phyloP scores from a whole-genome alignment of 2,113 vertebrate genomes.

The Noctilio leporinus region DNA sequence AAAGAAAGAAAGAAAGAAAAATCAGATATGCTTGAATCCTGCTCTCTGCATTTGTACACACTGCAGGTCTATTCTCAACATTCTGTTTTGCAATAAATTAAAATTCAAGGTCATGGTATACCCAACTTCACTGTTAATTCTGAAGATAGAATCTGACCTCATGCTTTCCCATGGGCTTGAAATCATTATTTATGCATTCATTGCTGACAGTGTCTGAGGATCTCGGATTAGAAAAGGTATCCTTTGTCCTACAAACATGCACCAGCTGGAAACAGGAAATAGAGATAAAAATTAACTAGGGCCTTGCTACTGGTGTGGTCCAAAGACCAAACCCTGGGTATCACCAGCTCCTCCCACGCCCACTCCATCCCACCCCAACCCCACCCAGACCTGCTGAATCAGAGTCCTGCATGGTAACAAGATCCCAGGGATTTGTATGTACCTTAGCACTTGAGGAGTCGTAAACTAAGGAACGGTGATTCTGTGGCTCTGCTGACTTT shows the following conservation, averaged over 20 bases:
- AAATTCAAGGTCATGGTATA: not conserved
- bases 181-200: not conserved
- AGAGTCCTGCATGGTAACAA: not conserved
- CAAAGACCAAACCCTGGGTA: not conserved
- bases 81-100: not conserved
- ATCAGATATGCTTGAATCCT: not conserved
- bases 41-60: not conserved
- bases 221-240: slow-evolving; percentile 13
- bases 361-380: not conserved
- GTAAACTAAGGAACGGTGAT: not conserved
- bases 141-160: not conserved
- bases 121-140: not conserved
- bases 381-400: not conserved
- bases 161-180: not conserved
- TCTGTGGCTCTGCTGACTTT: not conserved
- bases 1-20: too few relatives aligned
- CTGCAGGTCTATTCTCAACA: not conserved
- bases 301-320: not conserved
- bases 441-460: not conserved
- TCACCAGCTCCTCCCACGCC: not conserved
- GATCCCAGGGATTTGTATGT: not conserved
- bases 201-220: not conserved
- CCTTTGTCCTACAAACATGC: not conserved
- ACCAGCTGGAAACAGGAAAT: not conserved
- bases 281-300: not conserved